These are phyloP conservation scores for Apodemus agrarius DNA, from an alignment of 2,797 vertebrate genomes.

Conservation along the genomic window DNA sequence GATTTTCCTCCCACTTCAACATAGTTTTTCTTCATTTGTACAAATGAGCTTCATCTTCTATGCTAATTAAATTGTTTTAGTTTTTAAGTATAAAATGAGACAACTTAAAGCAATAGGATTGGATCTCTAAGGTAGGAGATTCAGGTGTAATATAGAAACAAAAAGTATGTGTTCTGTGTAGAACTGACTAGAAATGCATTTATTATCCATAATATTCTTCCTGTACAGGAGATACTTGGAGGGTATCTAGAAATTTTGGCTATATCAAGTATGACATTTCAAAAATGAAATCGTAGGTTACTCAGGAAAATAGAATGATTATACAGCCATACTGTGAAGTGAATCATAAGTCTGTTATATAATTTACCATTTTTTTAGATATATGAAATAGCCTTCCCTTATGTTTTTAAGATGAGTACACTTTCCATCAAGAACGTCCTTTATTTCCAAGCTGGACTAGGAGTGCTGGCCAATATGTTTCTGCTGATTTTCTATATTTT, in stretches of 20 bases:
- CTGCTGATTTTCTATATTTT: too few species aligned
- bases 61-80: background rate
- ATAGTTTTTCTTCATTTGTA: too few species aligned
- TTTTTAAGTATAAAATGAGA: background rate
- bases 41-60: too few species aligned
- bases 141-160: background rate
- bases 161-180: background rate
- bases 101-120: background rate
- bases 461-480: background rate
- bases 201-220: too few species aligned
- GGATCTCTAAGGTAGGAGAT: background rate
- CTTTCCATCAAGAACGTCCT: background rate
- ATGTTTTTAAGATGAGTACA: background rate
- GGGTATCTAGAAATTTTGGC: background rate
- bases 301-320: background rate
- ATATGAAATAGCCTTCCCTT: background rate
- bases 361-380: background rate
- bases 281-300: background rate
- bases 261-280: background rate
- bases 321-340: background rate
- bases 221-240: too few species aligned
- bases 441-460: background rate
- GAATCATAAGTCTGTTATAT: background rate
- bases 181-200: too few species aligned
- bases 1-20: too few species aligned